phyloP scores from a whole-genome alignment of 2,888 invertebrate genomes.

The Bimastos eiseni region DNA sequence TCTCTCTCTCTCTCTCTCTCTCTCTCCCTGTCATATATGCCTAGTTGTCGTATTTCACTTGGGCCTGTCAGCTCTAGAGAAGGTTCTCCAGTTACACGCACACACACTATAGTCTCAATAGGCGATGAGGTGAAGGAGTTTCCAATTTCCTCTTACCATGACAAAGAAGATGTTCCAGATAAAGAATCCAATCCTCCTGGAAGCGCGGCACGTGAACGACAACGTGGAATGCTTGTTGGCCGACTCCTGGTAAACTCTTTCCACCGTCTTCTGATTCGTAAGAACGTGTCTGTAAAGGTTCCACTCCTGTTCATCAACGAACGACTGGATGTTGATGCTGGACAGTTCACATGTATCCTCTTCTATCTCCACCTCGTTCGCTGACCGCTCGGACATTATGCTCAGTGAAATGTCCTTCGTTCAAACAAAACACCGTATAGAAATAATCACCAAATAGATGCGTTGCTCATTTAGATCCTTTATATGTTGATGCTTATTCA shows the following conservation, averaged over 20 bases:
- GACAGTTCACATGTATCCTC: constrained; percentile 57
- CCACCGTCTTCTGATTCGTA: constrained; percentile 55
- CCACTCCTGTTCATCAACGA: constrained; percentile 60
- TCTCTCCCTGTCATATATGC: too few species aligned
- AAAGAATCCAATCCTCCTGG: constrained; percentile 59
- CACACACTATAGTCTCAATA: not conserved
- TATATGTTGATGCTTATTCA: too few species aligned
- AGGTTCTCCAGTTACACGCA: too few species aligned
- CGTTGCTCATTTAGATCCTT: too few species aligned
- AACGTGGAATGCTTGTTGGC: constrained; percentile 56
- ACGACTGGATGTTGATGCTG: constrained; percentile 56
- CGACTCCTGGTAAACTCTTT: constrained; percentile 56
- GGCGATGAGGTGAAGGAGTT: not conserved
- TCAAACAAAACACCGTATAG: not conserved
- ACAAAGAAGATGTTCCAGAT: constrained; percentile 62
- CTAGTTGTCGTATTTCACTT: too few species aligned
- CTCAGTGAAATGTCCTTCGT: constrained; percentile 57
- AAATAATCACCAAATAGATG: too few species aligned
- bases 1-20: too few species aligned
- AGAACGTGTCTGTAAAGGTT: constrained; percentile 58
- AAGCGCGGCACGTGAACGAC: constrained; percentile 59
- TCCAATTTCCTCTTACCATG: constrained; percentile 48
- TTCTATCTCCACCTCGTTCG: constrained; percentile 53
- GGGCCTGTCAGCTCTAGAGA: too few species aligned
- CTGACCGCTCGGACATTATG: constrained; percentile 55